These are phyloP conservation scores for Erythrocebus patas DNA, from an alignment of 2,113 vertebrate species.

Conservation along the genomic window DNA sequence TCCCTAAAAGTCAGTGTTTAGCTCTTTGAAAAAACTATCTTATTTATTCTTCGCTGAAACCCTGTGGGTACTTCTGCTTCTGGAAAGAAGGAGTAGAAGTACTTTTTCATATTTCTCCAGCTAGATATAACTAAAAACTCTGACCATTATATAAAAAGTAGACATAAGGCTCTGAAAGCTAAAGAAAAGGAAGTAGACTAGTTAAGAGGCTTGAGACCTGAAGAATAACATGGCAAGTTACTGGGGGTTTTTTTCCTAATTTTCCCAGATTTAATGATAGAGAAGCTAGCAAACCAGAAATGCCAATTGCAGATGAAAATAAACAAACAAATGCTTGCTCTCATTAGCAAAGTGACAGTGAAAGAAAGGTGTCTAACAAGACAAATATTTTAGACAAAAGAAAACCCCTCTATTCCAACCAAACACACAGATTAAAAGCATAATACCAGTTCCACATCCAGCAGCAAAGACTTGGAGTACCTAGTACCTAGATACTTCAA, in stretches of 20 bases:
- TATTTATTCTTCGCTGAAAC: neutral
- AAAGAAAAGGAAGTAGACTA: neutral
- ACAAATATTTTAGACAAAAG: neutral
- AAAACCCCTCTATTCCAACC: neutral
- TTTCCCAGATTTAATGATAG: neutral
- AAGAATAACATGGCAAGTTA: neutral
- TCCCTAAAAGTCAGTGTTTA: neutral
- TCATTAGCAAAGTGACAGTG: neutral
- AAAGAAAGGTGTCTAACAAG: neutral
- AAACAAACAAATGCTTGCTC: neutral
- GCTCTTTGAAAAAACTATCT: neutral
- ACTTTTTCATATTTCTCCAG: neutral
- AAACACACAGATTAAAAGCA: neutral
- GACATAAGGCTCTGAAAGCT: neutral
- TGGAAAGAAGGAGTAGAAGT: neutral
- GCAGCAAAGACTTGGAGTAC: neutral
- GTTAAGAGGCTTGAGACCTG: neutral
- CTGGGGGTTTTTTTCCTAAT: neutral
- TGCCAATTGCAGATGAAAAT: neutral
- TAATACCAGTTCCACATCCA: neutral
- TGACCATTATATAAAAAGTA: neutral
- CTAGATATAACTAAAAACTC: neutral
- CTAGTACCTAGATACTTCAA: neutral
- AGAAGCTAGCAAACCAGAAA: neutral
- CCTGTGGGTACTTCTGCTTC: neutral